phyloP scores from a whole-genome alignment of 1,140 invertebrate species.

The Melitaea cinxia region DNA sequence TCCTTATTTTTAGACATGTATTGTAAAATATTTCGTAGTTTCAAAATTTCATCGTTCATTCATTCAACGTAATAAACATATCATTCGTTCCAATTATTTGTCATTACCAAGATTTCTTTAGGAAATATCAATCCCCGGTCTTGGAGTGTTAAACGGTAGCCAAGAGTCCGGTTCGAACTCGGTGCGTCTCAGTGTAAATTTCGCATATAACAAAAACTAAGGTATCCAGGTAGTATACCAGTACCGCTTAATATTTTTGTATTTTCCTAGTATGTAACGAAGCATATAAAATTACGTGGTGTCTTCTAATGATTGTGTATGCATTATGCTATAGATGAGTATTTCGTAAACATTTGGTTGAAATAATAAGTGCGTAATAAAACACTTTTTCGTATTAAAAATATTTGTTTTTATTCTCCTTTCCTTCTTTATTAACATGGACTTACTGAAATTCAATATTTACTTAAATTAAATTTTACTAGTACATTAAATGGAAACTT shows the following conservation, averaged over 20 bases:
- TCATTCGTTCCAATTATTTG: not conserved
- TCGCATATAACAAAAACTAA: conserved; percentile 37
- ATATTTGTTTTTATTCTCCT: conserved; percentile 25
- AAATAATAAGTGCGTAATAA: conserved; percentile 82
- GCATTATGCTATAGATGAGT: conserved; percentile 79
- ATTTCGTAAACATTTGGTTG: conserved; percentile 79
- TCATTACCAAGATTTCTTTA: not conserved
- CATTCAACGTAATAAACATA: conserved; percentile 23
- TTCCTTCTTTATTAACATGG: not conserved
- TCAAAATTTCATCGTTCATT: not conserved
- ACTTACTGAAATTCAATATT: no score
- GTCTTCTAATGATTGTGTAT: conserved; percentile 76
- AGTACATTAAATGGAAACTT: no score
- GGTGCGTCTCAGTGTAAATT: conserved; percentile 18
- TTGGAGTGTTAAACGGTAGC: conserved; percentile 69
- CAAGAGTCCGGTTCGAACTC: conserved; percentile 43
- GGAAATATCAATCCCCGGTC: conserved; percentile 54
- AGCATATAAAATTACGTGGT: conserved; percentile 73
- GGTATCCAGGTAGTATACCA: conserved; percentile 61
- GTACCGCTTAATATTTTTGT: conserved; percentile 81
- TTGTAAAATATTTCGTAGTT: not conserved
- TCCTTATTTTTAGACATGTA: no score
- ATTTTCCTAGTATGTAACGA: conserved; percentile 78
- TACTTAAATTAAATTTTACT: no score
- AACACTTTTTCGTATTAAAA: conserved; percentile 77